Evolutionary conservation across 2,888 invertebrate species (phyloP).

Genomic region (Phengaris alcon): DNA sequence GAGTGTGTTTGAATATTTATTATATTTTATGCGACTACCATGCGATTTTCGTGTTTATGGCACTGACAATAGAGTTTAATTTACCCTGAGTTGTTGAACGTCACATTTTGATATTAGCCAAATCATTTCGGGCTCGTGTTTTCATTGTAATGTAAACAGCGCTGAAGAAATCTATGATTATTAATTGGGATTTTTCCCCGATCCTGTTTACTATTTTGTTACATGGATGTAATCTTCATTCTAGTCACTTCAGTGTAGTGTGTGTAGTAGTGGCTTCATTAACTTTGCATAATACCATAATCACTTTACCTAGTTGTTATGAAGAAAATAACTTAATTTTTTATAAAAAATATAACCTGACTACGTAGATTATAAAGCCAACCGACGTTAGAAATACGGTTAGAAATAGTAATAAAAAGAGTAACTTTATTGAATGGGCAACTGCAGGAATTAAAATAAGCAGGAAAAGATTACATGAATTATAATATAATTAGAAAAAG

Average conservation of each 20-base stretch:
- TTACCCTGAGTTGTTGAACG: neutral
- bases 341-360: no score
- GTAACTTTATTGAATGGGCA: no score
- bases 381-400: no score
- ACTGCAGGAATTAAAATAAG: no score
- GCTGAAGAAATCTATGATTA: conserved; percentile 15
- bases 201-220: neutral
- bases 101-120: conserved; percentile 2
- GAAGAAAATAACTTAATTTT: neutral
- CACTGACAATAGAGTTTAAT: neutral
- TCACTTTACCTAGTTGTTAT: neutral
- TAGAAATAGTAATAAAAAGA: no score
- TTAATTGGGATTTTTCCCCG: neutral
- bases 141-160: conserved; percentile 20
- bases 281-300: neutral
- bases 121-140: neutral
- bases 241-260: no score
- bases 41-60: neutral
- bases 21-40: conserved; percentile 18
- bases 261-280: neutral
- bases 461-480: no score
- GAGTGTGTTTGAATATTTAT: conserved; percentile 31
- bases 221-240: neutral
- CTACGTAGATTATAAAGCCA: no score
- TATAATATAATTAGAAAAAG: no score